Conservation (phyloP, 2,113 vertebrate genomes). For the Felis chaus region DNA sequence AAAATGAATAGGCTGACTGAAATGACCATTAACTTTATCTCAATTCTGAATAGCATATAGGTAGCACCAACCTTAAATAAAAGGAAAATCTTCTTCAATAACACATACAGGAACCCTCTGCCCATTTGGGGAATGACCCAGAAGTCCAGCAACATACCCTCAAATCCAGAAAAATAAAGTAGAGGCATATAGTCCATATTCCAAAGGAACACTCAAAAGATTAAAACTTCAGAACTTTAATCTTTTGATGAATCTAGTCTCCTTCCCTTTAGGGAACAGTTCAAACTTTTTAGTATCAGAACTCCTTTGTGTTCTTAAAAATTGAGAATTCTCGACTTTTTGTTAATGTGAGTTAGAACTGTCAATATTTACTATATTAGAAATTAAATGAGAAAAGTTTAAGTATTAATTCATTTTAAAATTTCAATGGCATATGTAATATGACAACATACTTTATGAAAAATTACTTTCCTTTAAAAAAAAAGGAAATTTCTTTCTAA, state of each 20-base stretch:
- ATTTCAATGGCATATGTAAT: constrained; percentile 19
- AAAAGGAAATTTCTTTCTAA: constrained; percentile 39
- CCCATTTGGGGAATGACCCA: neutral
- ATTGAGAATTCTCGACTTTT: neutral
- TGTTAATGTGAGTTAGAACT: neutral
- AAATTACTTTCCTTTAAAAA: constrained; percentile 25
- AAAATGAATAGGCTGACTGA: neutral
- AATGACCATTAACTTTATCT: constrained; percentile 5
- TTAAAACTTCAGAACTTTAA: neutral
- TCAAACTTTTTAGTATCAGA: neutral
- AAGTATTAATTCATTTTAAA: constrained; percentile 14
- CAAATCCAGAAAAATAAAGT: neutral
- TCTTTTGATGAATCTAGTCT: neutral
- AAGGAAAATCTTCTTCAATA: constrained; percentile 27
- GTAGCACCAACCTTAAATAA: constrained; percentile 35
- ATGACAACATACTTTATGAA: constrained; percentile 11
- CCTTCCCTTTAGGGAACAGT: neutral
- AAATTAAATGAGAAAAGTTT: constrained; percentile 16
- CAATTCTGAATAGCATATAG: neutral
- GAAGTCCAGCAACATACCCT: neutral
- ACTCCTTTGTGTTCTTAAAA: constrained; percentile 17
- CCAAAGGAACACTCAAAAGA: constrained; percentile 27
- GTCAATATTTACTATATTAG: neutral
- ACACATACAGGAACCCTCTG: neutral
- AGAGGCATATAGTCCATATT: neutral